These are phyloP conservation scores for Fukomys damarensis DNA, from an alignment of 2,113 vertebrate species.

Conservation along the genomic window DNA sequence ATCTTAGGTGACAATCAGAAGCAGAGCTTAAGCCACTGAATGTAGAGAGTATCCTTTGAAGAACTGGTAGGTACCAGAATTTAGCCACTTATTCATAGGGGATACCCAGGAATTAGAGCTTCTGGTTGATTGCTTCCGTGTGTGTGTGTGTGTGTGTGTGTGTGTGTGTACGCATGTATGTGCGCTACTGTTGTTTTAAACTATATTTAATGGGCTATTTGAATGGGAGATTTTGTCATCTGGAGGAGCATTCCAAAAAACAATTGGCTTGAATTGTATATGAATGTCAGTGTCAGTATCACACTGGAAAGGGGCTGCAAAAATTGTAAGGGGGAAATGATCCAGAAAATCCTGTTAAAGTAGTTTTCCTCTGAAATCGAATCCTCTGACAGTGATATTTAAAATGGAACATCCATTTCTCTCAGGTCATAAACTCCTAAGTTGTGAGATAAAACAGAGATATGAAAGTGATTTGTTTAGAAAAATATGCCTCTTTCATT, in stretches of 20 bases:
- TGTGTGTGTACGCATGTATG: no score
- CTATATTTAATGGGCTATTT: constrained; percentile 51
- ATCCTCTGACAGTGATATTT: constrained; percentile 21
- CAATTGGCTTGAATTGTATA: neutral
- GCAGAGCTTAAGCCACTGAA: neutral
- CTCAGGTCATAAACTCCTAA: neutral
- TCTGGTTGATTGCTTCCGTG: neutral
- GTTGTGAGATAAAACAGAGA: neutral
- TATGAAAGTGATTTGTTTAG: neutral
- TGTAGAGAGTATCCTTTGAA: neutral
- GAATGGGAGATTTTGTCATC: constrained; percentile 36
- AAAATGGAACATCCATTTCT: neutral
- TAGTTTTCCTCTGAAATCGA: neutral
- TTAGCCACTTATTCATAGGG: constrained; percentile 49
- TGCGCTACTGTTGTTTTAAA: constrained; percentile 19
- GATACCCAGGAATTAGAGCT: neutral
- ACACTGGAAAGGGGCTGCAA: neutral
- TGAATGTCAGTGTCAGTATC: constrained; percentile 26
- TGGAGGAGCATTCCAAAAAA: constrained; percentile 53
- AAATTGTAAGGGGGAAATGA: constrained; percentile 32
- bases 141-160: neutral
- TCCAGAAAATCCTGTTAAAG: constrained; percentile 23
- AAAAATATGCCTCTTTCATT: neutral
- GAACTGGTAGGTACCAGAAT: neutral
- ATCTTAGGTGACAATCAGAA: neutral